Base-by-base conservation (phyloP, 2,797 vertebrate genomes). In the Phataginus tricuspis region DNA sequence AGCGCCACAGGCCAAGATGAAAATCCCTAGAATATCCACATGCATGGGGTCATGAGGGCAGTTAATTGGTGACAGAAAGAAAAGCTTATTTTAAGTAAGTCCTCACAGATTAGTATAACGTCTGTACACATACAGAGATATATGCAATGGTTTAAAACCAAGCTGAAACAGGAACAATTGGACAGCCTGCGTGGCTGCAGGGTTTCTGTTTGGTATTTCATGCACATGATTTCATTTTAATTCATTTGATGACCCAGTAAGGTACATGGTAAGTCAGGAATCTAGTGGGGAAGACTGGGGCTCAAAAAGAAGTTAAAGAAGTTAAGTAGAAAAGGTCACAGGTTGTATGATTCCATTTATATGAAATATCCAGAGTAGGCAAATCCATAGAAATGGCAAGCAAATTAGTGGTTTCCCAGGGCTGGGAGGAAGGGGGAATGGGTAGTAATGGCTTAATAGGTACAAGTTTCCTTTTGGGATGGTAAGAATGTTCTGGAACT, bases 21-120 rank as follows among this genome's bases (percentile, higher is more conserved):
- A 96, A 97, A 71, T 83, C 34, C 59, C 13, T 87, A 84, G 85
- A 95, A 90, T 21, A 57, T 16, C 31, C 45, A 72, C 16, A 85
- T 85, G 49, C 89, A 61, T 59, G 72, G 13, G 83, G 37, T 84
- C 95, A 91, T 39, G 66, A 93, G 96, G 95, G 90, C n/a, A 83
- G 23, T 68, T 95, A 37, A 63, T 59, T 75, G 12, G 5, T 42
- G 25, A 77, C 25, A 34, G 18, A 55, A 74, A 63, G 82, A 45
- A 72, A 29, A 29, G 2, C 4, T 86, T 31, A 34, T 72, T 89
- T 64, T 94, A 92, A 86, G 42, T 66, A 88, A 86, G 78, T 42
- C 72, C 27, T 94, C 61, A 72, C 42, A 63, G 18, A 72, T 69
- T 91, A 51, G 27, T 55, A 14, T 49, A 85, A 61, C 49, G 69